phyloP scores from a whole-genome alignment of 1,140 invertebrate species.

The Eriosoma lanigerum region DNA sequence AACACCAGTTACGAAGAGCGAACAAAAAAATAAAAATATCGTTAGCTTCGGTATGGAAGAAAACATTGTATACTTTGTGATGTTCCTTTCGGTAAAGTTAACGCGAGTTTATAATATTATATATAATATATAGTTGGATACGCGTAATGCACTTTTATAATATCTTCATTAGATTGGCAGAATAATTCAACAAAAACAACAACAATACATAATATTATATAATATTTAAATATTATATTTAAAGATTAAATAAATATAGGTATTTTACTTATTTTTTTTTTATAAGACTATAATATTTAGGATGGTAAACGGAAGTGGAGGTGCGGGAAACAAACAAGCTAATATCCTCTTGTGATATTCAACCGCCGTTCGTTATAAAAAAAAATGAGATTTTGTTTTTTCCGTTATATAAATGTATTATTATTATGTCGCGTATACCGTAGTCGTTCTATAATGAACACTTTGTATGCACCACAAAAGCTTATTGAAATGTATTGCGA shows the following conservation, averaged over 20 bases:
- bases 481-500: conserved; percentile 43
- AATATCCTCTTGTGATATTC: background rate
- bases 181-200: conserved; percentile 30
- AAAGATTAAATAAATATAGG: too few relatives aligned
- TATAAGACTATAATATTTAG: conserved; percentile 5
- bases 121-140: conserved; percentile 2
- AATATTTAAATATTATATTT: too few relatives aligned
- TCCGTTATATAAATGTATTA: too few relatives aligned
- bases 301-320: too few relatives aligned
- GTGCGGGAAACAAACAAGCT: background rate
- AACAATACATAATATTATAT: too few relatives aligned
- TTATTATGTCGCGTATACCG: too few relatives aligned
- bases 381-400: conserved; percentile 26
- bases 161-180: conserved; percentile 21
- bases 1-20: background rate
- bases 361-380: background rate
- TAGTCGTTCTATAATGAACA: conserved; percentile 17
- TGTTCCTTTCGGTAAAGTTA: conserved; percentile 7
- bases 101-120: background rate
- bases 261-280: background rate
- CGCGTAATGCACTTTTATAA: conserved; percentile 26
- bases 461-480: conserved; percentile 37
- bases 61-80: conserved; percentile 5
- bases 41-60: background rate
- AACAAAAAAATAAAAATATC: background rate